A percentile compares a stretch with the other conserved stretches of the same genome.
phyloP scores from a whole-genome alignment of 2,888 invertebrate species.

The Beris morrisii region DNA sequence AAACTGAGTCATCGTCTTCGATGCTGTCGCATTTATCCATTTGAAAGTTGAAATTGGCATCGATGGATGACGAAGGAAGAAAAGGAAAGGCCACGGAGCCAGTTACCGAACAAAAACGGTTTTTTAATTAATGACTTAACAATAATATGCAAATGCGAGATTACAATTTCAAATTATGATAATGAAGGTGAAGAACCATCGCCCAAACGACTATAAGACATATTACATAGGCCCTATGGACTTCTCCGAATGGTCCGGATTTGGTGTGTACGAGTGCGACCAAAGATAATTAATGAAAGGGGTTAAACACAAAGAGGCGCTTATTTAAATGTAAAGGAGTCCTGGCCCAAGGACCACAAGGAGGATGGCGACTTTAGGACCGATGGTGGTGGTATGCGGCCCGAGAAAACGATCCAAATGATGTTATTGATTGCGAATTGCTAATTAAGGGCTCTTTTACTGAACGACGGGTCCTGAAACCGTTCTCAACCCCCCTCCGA shows the following conservation, averaged over 20 bases:
- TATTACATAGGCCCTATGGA: constrained; percentile 26
- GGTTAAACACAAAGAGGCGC: constrained; percentile 36
- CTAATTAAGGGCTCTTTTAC: constrained; percentile 38
- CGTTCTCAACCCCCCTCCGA: not conserved
- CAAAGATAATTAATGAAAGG: constrained; percentile 35
- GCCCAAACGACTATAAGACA: constrained; percentile 14
- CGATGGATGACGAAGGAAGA: constrained; percentile 22
- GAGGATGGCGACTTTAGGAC: not conserved
- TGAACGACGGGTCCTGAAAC: not conserved
- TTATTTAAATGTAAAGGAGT: constrained; percentile 34
- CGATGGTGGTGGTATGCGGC: not conserved
- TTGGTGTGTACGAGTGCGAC: constrained; percentile 26
- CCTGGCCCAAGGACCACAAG: constrained; percentile 14
- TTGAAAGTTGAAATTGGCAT: constrained; percentile 28
- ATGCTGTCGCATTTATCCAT: constrained; percentile 15
- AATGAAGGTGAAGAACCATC: constrained; percentile 32
- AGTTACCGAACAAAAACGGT: constrained; percentile 31
- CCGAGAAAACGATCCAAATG: constrained; percentile 39
- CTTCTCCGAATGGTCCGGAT: constrained; percentile 16
- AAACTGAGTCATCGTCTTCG: constrained; percentile 12
- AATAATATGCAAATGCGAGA: constrained; percentile 36
- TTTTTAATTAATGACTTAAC: constrained; percentile 37
- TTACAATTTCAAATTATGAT: constrained; percentile 36
- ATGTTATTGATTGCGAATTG: constrained; percentile 41
- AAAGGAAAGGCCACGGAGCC: constrained; percentile 21